phyloP scores from a whole-genome alignment of 2,888 invertebrate genomes.

The Hirtodrosophila trivittata region DNA sequence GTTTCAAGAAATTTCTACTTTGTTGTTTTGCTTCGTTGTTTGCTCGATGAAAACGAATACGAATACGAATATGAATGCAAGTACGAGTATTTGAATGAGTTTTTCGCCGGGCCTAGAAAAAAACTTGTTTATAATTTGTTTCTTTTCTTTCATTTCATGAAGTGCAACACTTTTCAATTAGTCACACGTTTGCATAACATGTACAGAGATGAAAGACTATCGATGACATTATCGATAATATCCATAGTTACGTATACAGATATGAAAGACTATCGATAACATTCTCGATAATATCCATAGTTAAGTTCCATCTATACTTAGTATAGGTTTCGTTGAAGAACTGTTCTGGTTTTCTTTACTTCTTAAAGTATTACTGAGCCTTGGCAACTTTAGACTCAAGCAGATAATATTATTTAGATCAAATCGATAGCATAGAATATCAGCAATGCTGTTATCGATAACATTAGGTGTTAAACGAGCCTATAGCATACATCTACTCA shows the following conservation, averaged over 20 bases:
- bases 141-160: slow-evolving; percentile 7
- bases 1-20: slow-evolving; percentile 57
- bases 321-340: too few species aligned
- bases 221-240: background rate
- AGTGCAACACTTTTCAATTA: slow-evolving; percentile 60
- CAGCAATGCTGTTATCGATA: too few species aligned
- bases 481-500: too few species aligned
- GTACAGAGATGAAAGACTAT: slow-evolving; percentile 1
- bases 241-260: slow-evolving; percentile 19
- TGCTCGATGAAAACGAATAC: slow-evolving; percentile 48
- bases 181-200: slow-evolving; percentile 63
- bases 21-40: slow-evolving; percentile 39
- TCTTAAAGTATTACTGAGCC: too few species aligned
- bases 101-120: slow-evolving; percentile 22
- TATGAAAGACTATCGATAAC: background rate
- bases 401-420: too few species aligned
- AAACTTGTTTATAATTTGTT: slow-evolving; percentile 11
- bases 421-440: too few species aligned
- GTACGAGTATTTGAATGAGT: slow-evolving; percentile 20
- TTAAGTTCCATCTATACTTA: background rate
- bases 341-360: too few species aligned
- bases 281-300: too few species aligned
- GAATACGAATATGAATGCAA: background rate
- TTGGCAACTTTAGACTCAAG: too few species aligned
- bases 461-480: too few species aligned